Base-by-base conservation (phyloP, 2,113 vertebrate genomes). In the Todiramphus chloris region DNA sequence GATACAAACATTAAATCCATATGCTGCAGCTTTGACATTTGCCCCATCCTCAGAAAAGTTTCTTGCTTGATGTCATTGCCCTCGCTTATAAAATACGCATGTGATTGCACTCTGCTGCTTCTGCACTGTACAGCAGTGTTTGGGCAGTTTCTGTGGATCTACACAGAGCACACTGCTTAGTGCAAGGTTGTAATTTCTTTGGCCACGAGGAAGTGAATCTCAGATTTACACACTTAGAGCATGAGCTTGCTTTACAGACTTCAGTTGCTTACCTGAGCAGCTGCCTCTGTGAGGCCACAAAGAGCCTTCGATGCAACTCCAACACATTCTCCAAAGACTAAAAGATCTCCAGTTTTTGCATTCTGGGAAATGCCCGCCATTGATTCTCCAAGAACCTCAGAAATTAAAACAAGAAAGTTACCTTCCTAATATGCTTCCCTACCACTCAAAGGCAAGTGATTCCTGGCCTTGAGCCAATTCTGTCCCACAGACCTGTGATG, bases 361-460 rank as follows among this genome's bases (percentile, higher is more conserved):
- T 99, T 99, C 96, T 99, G 99, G 15, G 99, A 99, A 97, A 99
- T 99, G 39, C 99, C 99, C 0, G 99, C 99, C 99, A 99, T 99
- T 0, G 99, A 99, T 96, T 99, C 99, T 13, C 99, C 99, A 5
- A 99, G 98, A 84, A 99, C 98, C 99, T 99, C 93, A 83, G 66
- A 91, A 90, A 94, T 74, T 24, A 91, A 62, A 41, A 41, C 27
- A 53, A 31, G 5, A 72, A 70, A 74, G 62, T 75, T 81, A 95
- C 3, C 31, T 46, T 44, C 25, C 33, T 50, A 67, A n/a, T 33
- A 46, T 6, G 21, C 55, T 76, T 74, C 25, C 16, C 35, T 69
- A 15, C 23, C n/a, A 43, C 23, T 24, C 20, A 18, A 73, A 77
- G 25, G 16, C 33, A 94, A 94, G 39, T 9, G 43, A 73, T 44